Conservation (phyloP, 2,888 invertebrate genomes). For the Lordiphosa andalusiaca region DNA sequence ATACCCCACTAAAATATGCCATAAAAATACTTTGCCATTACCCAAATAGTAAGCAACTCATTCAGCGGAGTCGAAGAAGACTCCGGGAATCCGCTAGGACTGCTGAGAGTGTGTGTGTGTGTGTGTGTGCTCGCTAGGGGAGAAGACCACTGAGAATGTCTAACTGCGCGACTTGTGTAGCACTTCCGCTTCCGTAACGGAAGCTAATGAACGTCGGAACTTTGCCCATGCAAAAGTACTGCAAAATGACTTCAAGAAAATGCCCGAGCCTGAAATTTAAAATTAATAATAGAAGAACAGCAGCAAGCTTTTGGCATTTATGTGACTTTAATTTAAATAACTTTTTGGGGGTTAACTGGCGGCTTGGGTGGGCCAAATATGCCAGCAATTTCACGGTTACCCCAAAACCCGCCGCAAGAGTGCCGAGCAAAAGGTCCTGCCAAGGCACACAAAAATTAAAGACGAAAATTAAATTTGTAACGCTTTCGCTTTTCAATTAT, state of each 20-base stretch:
- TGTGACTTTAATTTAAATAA: conserved; percentile 64
- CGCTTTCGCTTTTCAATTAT: conserved; percentile 66
- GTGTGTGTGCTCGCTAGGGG: conserved; percentile 9
- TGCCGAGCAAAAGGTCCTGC: conserved; percentile 21
- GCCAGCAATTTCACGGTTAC: conserved; percentile 36
- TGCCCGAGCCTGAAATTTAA: conserved; percentile 47
- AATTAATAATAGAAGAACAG: conserved; percentile 61
- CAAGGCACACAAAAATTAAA: conserved; percentile 45
- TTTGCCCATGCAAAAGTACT: conserved; percentile 20
- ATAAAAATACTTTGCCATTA: conserved; percentile 48
- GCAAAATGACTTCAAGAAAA: conserved; percentile 52
- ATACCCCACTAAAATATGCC: conserved; percentile 33
- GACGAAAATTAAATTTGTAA: conserved; percentile 60
- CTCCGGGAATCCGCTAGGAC: neutral
- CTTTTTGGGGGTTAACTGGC: conserved; percentile 37
- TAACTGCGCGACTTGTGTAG: conserved; percentile 70
- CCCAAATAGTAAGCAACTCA: conserved; percentile 44
- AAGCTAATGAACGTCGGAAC: conserved; percentile 63
- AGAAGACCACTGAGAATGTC: conserved; percentile 59
- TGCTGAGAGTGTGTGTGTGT: conserved; percentile 16
- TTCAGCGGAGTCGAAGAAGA: conserved; percentile 9
- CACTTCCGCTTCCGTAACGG: conserved; percentile 71
- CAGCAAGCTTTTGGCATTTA: conserved; percentile 35
- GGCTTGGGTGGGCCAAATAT: conserved; percentile 37
- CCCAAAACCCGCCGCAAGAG: conserved; percentile 22